Evolutionary conservation across 2,888 invertebrate genomes (phyloP), one percentile per base, ranked within the genome.

Genomic region (Fragum fragum): DNA sequence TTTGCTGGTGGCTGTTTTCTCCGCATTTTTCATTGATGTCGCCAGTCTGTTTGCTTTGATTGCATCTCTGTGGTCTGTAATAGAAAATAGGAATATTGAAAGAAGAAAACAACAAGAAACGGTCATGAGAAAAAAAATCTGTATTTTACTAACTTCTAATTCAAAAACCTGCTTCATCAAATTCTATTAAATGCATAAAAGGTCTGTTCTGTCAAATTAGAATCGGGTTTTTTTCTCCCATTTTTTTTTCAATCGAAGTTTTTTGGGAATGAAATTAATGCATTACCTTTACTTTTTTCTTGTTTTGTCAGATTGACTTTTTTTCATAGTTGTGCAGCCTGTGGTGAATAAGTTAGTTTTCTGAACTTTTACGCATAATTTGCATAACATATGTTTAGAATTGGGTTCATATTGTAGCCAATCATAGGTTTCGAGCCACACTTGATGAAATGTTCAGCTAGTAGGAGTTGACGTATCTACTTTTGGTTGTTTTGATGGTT

Each of bases 221-320:
- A n/a, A n/a, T n/a, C n/a, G n/a, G n/a, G n/a, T n/a, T n/a, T n/a
- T n/a, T n/a, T n/a, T n/a, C n/a, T n/a, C n/a, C n/a, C n/a, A n/a
- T n/a, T 21, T 21, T 21, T 16, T 3, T 52, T 52, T 52, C 21
- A 52, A 3, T 16, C 5, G 6, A 7, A 14, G 21, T n/a, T 7
- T 7, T n/a, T 52, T 5, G 14, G 3, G 52, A 52, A n/a, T 52
- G 14, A n/a, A 7, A 21, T n/a, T n/a, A 52, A 52, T 52, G 52
- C 14, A 52, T n/a, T 52, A 69, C 69, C 47, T 69, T 69, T 69
- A 47, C 23, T 47, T 21, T 21, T 69, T 21, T 21, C n/a, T n/a
- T 69, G 69, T 47, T 69, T 69, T 47, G 69, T 3, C 21, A 69
- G 7, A 3, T 39, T 42, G 39, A 42, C 69, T 47, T 69, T n/a